phyloP scores from a whole-genome alignment of 2,113 vertebrate species.

The Dolichotis patagonum region DNA sequence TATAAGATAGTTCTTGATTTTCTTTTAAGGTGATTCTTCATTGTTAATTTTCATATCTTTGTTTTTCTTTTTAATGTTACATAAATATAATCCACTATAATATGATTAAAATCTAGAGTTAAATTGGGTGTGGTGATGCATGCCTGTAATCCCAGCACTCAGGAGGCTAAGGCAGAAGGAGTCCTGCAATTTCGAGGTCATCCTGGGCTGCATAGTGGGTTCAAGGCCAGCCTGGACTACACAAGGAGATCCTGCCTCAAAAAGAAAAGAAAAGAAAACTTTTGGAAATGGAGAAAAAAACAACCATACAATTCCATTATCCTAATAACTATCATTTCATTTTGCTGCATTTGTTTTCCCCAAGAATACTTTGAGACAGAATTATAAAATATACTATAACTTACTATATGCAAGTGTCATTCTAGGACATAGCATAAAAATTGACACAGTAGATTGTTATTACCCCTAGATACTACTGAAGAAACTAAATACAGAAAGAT shows the following conservation, averaged over 20 bases:
- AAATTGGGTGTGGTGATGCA: neutral
- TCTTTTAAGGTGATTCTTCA: slow-evolving; percentile 30
- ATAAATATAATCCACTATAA: neutral
- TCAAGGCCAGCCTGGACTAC: neutral
- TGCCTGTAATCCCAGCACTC: neutral
- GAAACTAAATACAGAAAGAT: slow-evolving; percentile 31
- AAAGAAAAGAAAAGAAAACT: neutral
- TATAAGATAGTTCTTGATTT: slow-evolving; percentile 7
- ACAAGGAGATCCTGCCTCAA: neutral
- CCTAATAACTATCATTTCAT: slow-evolving; percentile 9
- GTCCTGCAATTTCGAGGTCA: neutral
- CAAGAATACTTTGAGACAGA: neutral
- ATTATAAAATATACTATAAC: neutral
- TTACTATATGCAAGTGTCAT: neutral
- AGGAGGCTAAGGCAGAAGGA: neutral
- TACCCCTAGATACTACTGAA: neutral
- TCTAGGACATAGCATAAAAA: neutral
- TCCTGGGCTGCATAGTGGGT: neutral
- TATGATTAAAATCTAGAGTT: slow-evolving; percentile 37
- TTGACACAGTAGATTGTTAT: neutral
- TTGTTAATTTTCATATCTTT: slow-evolving; percentile 55
- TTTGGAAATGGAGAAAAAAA: neutral
- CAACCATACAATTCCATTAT: neutral
- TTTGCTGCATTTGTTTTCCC: neutral
- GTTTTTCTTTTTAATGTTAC: slow-evolving; percentile 21